Evolutionary conservation across 2,888 invertebrate genomes (phyloP).

Genomic region (Octonoba sinensis): DNA sequence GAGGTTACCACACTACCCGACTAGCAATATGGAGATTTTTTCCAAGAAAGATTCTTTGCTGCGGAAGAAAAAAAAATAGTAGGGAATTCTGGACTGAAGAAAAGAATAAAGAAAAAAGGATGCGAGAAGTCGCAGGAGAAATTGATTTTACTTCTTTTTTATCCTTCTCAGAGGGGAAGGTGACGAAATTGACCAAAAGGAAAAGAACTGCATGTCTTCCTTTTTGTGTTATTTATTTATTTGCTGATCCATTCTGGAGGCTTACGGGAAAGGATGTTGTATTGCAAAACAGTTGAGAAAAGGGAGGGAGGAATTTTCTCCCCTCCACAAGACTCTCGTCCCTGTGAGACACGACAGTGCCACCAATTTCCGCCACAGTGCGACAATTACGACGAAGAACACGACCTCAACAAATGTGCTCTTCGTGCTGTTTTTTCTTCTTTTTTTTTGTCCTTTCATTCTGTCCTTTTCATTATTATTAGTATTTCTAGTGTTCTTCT

Average conservation of each 20-base stretch:
- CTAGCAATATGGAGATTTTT: slow-evolving; percentile 57
- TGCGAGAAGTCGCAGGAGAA: slow-evolving; percentile 28
- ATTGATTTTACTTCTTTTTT: slow-evolving; percentile 55
- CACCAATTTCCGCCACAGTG: slow-evolving; percentile 60
- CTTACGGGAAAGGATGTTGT: slow-evolving; percentile 32
- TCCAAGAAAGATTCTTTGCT: slow-evolving; percentile 16
- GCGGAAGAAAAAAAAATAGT: not conserved
- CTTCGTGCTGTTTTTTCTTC: slow-evolving; percentile 6
- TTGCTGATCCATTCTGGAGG: slow-evolving; percentile 36
- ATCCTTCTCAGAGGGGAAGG: slow-evolving; percentile 17
- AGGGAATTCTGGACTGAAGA: not conserved
- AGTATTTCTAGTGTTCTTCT: slow-evolving; percentile 43
- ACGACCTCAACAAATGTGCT: slow-evolving; percentile 57
- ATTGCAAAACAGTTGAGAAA: slow-evolving; percentile 48
- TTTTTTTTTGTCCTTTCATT: slow-evolving; percentile 4
- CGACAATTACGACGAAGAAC: slow-evolving; percentile 55
- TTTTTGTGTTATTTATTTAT: slow-evolving; percentile 39
- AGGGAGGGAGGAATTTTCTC: not conserved
- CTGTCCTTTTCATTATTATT: slow-evolving; percentile 60
- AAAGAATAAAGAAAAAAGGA: slow-evolving; percentile 17
- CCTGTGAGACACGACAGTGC: slow-evolving; percentile 50
- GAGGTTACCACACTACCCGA: not conserved
- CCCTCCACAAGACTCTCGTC: not conserved
- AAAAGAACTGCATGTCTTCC: slow-evolving; percentile 23
- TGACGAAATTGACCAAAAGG: slow-evolving; percentile 59